These are phyloP conservation scores for Pollenia amentaria DNA, from an alignment of 2,888 invertebrate species.

Conservation along the genomic window DNA sequence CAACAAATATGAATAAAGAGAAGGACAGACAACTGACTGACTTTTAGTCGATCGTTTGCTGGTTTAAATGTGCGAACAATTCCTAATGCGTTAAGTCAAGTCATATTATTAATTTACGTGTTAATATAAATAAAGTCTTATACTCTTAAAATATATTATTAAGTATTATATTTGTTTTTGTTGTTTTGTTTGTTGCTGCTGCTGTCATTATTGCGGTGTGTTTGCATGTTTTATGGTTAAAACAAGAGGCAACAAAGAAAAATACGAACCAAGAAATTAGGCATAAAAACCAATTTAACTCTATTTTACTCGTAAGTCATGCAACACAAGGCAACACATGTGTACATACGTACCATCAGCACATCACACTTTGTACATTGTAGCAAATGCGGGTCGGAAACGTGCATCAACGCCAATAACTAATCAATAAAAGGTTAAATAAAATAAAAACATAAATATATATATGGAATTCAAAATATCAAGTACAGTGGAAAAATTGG, in stretches of 20 bases:
- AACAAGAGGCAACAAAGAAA: conserved; percentile 21
- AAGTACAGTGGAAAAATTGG: conserved; percentile 24
- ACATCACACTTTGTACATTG: conserved; percentile 52
- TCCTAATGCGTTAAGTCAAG: conserved; percentile 64
- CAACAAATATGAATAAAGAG: not conserved
- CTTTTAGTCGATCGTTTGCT: conserved; percentile 26
- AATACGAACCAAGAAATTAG: conserved; percentile 25
- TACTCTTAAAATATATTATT: conserved; percentile 13
- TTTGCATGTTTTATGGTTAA: conserved; percentile 43
- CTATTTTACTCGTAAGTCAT: conserved; percentile 20
- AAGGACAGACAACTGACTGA: conserved; percentile 16
- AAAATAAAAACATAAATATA: conserved; percentile 26
- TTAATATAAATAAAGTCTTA: conserved; percentile 56
- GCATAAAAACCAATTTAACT: conserved; percentile 59
- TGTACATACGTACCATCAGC: conserved; percentile 28
- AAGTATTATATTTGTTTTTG: conserved; percentile 4
- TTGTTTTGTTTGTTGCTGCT: not conserved
- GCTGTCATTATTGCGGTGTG: conserved; percentile 22
- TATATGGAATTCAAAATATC: conserved; percentile 16
- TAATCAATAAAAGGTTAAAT: conserved; percentile 63
- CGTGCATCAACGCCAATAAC: conserved; percentile 68
- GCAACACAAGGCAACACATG: conserved; percentile 33
- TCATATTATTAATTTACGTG: conserved; percentile 70
- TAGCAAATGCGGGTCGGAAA: conserved; percentile 66
- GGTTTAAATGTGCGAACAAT: conserved; percentile 51